Evolutionary conservation across 2,113 vertebrate genomes (phyloP), one percentile per base, ranked within the genome.

Genomic region (Arothron firmamentum): DNA sequence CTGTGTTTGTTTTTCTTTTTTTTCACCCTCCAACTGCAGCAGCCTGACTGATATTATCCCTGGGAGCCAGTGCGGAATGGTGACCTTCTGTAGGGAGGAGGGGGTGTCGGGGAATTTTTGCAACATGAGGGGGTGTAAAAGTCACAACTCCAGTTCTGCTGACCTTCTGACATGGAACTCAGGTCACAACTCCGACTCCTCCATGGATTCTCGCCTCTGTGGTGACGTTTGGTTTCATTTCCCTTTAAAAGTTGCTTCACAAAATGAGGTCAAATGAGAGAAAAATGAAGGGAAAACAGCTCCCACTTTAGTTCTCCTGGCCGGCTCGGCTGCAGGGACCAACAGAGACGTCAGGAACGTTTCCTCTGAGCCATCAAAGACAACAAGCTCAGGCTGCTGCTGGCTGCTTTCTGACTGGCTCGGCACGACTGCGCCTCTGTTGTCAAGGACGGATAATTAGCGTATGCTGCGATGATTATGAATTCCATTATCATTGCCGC

Each of bases 281-380:
- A 4, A n/a, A 19, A 38, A 38, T 17, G n/a, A 49, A 47, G 20
- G 43, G 43, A 45, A 45, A 14, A 16, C 63, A 62, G 62, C 67
- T 56, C 46, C 46, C 42, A 5, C 51, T 67, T 74, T 52, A 61
- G 54, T 43, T 20, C 53, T 72, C 50, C 62, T 41, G 25, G 25
- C 20, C 43, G 34, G 46, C 46, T 61, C 54, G 52, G 61, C 71
- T 56, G 62, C 47, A 45, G 77, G 70, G 65, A 65, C 49, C 47
- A 25, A 50, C 52, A 47, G 31, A 58, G 49, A 69, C 21, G 62
- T 70, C 62, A 53, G 46, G 52, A 63, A 59, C 70, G 62, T 74
- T 72, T 67, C 63, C 23, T 65, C 55, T 50, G 16, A 25, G 41
- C 38, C 75, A 81, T 79, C 68, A 81, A 80, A 79, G 67, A 59